Evolutionary conservation across 2,113 vertebrate species (phyloP).

Genomic region (Charina bottae): DNA sequence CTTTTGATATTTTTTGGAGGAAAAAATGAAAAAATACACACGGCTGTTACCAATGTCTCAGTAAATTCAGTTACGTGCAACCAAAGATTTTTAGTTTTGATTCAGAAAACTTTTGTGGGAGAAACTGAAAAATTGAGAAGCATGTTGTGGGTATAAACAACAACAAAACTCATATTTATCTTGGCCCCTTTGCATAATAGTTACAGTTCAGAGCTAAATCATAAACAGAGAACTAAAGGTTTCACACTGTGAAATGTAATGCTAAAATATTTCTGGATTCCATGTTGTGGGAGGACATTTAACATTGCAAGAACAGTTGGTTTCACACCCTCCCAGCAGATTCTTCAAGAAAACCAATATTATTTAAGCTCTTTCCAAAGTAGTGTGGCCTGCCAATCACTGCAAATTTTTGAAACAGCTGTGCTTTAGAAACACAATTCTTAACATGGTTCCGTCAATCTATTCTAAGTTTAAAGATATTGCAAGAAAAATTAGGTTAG

Average conservation of each 20-base stretch:
- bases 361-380: conserved; percentile 40
- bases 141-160: conserved; percentile 51
- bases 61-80: conserved; percentile 46
- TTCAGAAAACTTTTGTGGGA: conserved; percentile 57
- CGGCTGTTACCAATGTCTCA: conserved; percentile 11
- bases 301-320: conserved; percentile 37
- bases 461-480: not conserved
- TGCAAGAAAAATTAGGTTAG: not conserved
- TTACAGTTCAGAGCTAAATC: conserved; percentile 52
- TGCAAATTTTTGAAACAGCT: conserved; percentile 20
- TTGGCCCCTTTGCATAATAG: conserved; percentile 60
- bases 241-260: conserved; percentile 45
- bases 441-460: not conserved
- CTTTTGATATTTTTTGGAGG: conserved; percentile 26
- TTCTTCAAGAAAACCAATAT: conserved; percentile 51
- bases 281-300: conserved; percentile 65
- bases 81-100: conserved; percentile 54
- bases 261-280: conserved; percentile 69
- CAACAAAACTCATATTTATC: conserved; percentile 62
- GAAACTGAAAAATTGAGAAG: conserved; percentile 53
- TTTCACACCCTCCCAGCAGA: conserved; percentile 43
- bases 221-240: conserved; percentile 57
- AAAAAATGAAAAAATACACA: not conserved
- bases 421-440: conserved; percentile 1
- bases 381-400: not conserved